Evolutionary conservation across 23 tunicate genomes (phyloP), one percentile per base, ranked within the genome.

Genomic region (Ciona savignyi): DNA sequence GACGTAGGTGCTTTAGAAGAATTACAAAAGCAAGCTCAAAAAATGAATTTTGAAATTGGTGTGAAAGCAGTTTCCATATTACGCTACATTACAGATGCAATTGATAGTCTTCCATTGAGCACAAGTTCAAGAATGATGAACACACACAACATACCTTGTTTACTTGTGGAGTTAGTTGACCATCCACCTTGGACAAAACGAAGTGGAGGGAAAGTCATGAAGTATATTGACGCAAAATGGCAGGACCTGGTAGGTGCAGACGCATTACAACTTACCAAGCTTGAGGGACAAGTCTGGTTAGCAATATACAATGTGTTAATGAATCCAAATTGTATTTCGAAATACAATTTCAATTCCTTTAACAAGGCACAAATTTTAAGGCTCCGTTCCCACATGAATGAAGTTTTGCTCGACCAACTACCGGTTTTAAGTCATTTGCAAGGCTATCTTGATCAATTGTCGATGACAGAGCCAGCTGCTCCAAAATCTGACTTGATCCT

Each of bases 31-130:
- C 97, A 90, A 62, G 65, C 30, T n/a, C 69, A 79, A 25, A 90
- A 83, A 80, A 83, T 90, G 86, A 85, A 90, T 51, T 90, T 90
- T 79, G 97, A 90, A 70, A 83, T 90, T 9, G 81, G 82, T n/a
- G 97, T 90, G 9, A 93, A 93, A 82, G 88, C 69, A 9, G 74
- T 93, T 29, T 86, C 98, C 3, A 93, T 93, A 9, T 74, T 93
- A 9, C 79, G 98, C 29, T 93, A 93, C 61, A 26, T 93, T 1
- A 80, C 89, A 23, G 98, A 81, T 65, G 85, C 85, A 22, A 23
- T 88, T 0, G 96, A 88, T 56, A 20, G 97, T 23, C 65, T 90
- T 23, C 97, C 97, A 20, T 67, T 90, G 42, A 90, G 97, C 62
- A 72, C 78, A 21, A 0, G 35, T 25, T 73, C 87, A 19, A 68